phyloP scores from a whole-genome alignment of 2,888 invertebrate genomes.

The Drosophila macrothrix region DNA sequence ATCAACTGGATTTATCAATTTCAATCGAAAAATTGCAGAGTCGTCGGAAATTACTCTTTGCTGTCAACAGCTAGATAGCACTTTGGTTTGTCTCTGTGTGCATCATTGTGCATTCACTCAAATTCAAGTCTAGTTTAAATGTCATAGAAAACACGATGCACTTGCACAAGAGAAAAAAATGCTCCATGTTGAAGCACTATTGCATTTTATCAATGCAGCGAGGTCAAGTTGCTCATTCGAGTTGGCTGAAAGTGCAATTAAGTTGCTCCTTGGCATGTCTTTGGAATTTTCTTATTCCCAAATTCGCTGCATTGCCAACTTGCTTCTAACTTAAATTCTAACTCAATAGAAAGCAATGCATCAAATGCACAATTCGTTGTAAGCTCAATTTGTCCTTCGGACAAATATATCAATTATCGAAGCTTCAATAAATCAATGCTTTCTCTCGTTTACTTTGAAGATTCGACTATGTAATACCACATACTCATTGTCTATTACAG shows the following conservation, averaged over 20 bases:
- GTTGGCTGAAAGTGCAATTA: constrained; percentile 27
- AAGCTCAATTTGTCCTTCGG: constrained; percentile 24
- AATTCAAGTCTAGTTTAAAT: constrained; percentile 36
- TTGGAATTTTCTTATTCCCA: constrained; percentile 4
- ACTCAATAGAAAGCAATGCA: constrained; percentile 17
- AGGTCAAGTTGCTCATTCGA: constrained; percentile 49
- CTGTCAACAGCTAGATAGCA: constrained; percentile 31
- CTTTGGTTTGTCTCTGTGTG: constrained; percentile 14
- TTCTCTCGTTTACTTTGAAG: background rate
- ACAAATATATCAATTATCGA: constrained; percentile 28
- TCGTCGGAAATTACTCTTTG: constrained; percentile 62
- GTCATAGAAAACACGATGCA: constrained; percentile 10
- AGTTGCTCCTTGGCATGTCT: constrained; percentile 9
- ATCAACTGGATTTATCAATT: constrained; percentile 67
- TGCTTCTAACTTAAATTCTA: background rate
- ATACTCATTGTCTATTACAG: background rate
- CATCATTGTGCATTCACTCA: constrained; percentile 14
- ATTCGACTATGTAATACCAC: background rate
- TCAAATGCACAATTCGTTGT: constrained; percentile 13
- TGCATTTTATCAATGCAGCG: constrained; percentile 18
- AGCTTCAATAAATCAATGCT: constrained; percentile 24
- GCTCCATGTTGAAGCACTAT: constrained; percentile 4
- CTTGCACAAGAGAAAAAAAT: constrained; percentile 5
- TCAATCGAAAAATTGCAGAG: constrained; percentile 61
- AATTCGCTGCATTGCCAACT: constrained; percentile 4